phyloP scores from a whole-genome alignment of 2,888 invertebrate species.

The Mantis religiosa region DNA sequence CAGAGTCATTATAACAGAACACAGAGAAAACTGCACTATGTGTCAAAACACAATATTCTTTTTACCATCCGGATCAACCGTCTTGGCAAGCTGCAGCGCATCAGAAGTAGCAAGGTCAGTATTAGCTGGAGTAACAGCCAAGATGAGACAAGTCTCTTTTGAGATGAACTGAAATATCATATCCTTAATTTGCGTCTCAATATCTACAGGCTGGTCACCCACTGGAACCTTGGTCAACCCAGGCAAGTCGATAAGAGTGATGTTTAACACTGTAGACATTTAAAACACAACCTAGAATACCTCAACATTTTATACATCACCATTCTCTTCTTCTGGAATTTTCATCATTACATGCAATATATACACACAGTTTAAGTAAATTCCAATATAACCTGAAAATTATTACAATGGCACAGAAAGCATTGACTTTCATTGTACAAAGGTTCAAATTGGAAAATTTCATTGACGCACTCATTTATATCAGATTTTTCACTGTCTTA shows the following conservation, averaged over 20 bases:
- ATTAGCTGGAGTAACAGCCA: slow-evolving; percentile 97
- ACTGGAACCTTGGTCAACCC: slow-evolving; percentile 96
- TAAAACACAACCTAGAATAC: not conserved
- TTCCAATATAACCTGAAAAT: not conserved
- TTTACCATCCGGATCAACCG: slow-evolving; percentile 89
- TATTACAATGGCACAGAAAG: not conserved
- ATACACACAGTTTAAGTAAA: not conserved
- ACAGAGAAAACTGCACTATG: not conserved
- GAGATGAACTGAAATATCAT: slow-evolving; percentile 95
- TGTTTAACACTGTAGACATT: slow-evolving; percentile 65
- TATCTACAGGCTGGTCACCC: slow-evolving; percentile 94
- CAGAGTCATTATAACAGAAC: not conserved
- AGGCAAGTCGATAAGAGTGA: slow-evolving; percentile 90
- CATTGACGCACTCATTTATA: too few relatives aligned
- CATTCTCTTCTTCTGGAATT: not conserved
- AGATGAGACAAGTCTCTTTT: slow-evolving; percentile 89
- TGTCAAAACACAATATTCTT: not conserved
- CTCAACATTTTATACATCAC: not conserved
- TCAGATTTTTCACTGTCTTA: too few relatives aligned
- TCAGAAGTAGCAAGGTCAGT: slow-evolving; percentile 98
- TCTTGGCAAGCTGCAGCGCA: slow-evolving; percentile 95
- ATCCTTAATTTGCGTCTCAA: slow-evolving; percentile 86
- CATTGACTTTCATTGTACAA: too few relatives aligned
- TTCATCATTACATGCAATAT: too few relatives aligned
- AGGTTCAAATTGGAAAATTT: too few relatives aligned